These are phyloP conservation scores for Salpingus planirostris DNA, from an alignment of 2,888 invertebrate species.

Conservation along the genomic window DNA sequence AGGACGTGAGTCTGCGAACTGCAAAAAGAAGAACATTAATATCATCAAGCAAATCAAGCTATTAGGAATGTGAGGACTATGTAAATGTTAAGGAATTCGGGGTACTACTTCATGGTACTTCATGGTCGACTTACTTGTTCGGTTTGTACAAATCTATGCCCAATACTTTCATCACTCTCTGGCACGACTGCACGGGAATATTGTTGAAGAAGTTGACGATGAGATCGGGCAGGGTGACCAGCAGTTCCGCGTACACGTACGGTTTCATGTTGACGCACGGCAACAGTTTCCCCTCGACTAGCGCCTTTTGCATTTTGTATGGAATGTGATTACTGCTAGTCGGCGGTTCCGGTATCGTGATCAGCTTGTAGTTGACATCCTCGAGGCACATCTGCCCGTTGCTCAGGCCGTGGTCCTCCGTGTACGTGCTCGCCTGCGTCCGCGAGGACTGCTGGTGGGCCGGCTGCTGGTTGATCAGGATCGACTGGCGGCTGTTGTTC, in stretches of 20 bases:
- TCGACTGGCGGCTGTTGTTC: slow-evolving; percentile 22
- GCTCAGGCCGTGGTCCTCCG: slow-evolving; percentile 27
- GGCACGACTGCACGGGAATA: slow-evolving; percentile 63
- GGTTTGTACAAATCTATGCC: slow-evolving; percentile 73
- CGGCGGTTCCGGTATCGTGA: slow-evolving; percentile 61
- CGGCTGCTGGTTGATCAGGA: slow-evolving; percentile 37
- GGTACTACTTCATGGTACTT: no score
- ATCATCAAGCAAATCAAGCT: no score
- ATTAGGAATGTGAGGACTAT: no score
- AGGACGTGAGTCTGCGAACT: slow-evolving; percentile 62
- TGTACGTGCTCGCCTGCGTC: slow-evolving; percentile 25
- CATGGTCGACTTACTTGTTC: slow-evolving; percentile 76
- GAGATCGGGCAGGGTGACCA: slow-evolving; percentile 76
- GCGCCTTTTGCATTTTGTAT: slow-evolving; percentile 72
- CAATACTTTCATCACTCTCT: slow-evolving; percentile 72
- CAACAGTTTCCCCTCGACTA: slow-evolving; percentile 72
- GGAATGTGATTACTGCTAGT: slow-evolving; percentile 60
- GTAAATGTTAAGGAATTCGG: no score
- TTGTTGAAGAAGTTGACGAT: slow-evolving; percentile 73
- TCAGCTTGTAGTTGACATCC: slow-evolving; percentile 53
- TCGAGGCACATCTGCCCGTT: slow-evolving; percentile 30
- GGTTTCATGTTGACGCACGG: slow-evolving; percentile 84
- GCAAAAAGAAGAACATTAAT: slow-evolving; percentile 20
- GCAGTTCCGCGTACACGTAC: slow-evolving; percentile 68
- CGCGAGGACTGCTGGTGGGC: slow-evolving; percentile 37